Conservation (phyloP, 2,797 vertebrate species). For the Dicrostonyx torquatus region DNA sequence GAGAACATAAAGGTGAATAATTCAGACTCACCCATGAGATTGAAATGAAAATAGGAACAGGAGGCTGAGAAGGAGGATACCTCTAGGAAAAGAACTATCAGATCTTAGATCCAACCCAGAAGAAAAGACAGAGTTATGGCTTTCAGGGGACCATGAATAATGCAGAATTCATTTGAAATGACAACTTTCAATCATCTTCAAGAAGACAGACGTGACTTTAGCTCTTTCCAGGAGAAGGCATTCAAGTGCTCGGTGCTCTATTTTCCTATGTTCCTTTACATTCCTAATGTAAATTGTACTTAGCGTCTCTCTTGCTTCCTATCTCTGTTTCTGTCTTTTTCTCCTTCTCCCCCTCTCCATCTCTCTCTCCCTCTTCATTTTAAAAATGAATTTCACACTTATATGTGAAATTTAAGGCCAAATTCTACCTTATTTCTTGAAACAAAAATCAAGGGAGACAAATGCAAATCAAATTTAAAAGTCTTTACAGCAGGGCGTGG, state of each 20-base stretch:
- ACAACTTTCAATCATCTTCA: constrained; percentile 69
- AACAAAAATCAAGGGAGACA: constrained; percentile 23
- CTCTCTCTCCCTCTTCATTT: neutral
- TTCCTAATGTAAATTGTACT: constrained; percentile 7
- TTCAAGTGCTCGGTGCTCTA: neutral
- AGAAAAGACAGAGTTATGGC: constrained; percentile 39
- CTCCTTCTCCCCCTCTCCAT: neutral
- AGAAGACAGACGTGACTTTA: constrained; percentile 47
- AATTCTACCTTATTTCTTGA: constrained; percentile 39
- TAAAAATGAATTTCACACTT: constrained; percentile 1
- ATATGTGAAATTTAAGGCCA: neutral
- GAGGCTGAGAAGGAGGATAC: constrained; percentile 31
- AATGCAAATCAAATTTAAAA: neutral
- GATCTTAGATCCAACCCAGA: constrained; percentile 58
- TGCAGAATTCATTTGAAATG: constrained; percentile 67
- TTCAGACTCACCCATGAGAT: constrained; percentile 52
- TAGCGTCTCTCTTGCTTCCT: neutral
- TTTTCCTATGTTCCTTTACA: neutral
- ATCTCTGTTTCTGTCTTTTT: neutral
- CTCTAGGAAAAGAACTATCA: constrained; percentile 57
- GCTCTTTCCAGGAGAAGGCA: constrained; percentile 48
- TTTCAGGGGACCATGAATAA: constrained; percentile 71
- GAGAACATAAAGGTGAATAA: constrained; percentile 57
- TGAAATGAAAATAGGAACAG: constrained; percentile 63
- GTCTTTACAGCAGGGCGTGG: neutral